Percentiles rank a stretch among this genome's conserved stretches.
These are phyloP conservation scores for Odocoileus hemionus DNA, from an alignment of 2,113 vertebrate species.

Conservation along the genomic window DNA sequence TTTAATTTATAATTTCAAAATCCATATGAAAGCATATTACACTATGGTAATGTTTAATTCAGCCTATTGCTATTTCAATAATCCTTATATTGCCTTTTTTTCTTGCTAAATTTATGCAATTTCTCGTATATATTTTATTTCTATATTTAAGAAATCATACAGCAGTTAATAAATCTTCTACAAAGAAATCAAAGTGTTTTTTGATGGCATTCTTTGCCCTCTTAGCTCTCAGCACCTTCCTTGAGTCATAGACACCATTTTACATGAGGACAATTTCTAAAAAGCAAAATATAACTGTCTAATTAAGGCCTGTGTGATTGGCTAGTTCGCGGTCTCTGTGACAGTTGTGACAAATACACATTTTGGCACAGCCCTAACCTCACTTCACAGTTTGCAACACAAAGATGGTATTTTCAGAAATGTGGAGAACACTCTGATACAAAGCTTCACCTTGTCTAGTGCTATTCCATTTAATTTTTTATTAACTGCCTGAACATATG, in stretches of 20 bases:
- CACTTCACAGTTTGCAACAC: conserved; percentile 85
- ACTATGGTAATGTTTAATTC: background rate
- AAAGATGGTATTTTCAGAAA: conserved; percentile 86
- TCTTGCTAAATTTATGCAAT: background rate
- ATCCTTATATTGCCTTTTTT: background rate
- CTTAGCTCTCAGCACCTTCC: conserved; percentile 77
- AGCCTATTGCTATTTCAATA: background rate
- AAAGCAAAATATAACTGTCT: conserved; percentile 85
- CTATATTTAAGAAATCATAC: conserved; percentile 33
- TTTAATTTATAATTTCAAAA: conserved; percentile 30
- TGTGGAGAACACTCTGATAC: conserved; percentile 80
- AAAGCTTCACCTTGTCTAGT: conserved; percentile 84
- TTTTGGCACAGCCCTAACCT: conserved; percentile 84
- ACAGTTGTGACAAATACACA: conserved; percentile 88
- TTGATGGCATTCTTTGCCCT: conserved; percentile 73
- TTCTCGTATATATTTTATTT: conserved; percentile 8
- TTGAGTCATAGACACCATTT: conserved; percentile 75
- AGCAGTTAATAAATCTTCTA: conserved; percentile 69
- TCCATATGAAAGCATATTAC: background rate
- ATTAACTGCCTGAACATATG: conserved; percentile 94
- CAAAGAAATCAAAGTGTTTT: conserved; percentile 63
- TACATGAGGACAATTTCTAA: conserved; percentile 79
- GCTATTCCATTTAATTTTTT: conserved; percentile 90
- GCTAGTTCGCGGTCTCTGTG: conserved; percentile 83
- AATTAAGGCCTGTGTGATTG: conserved; percentile 86